Conservation (phyloP, 2,888 invertebrate genomes). For the Ophion obscuratus region DNA sequence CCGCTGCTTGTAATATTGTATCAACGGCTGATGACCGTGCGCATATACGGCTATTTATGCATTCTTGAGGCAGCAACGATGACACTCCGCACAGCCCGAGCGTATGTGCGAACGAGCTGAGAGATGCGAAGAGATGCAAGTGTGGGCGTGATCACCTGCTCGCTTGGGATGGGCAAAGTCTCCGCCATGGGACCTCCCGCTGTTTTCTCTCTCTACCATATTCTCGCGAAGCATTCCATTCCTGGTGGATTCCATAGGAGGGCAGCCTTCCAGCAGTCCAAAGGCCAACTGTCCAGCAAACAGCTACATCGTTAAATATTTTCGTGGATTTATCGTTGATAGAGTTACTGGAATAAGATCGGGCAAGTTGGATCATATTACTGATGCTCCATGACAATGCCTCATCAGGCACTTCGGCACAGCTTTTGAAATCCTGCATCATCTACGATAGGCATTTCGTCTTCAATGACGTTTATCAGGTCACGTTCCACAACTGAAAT, state of each 20-base stretch:
- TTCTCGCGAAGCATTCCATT: constrained; percentile 47
- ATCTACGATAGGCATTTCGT: background rate
- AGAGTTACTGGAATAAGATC: background rate
- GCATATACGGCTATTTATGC: constrained; percentile 27
- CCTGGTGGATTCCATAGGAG: constrained; percentile 34
- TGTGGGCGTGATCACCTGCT: constrained; percentile 81
- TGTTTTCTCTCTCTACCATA: constrained; percentile 51
- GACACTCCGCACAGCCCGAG: constrained; percentile 35
- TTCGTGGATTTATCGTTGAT: background rate
- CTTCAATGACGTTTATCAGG: constrained; percentile 31
- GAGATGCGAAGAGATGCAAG: constrained; percentile 68
- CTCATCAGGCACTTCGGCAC: background rate
- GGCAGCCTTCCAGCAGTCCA: constrained; percentile 1
- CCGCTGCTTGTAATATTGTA: constrained; percentile 48
- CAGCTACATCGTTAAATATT: constrained; percentile 17
- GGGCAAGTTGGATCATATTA: constrained; percentile 11
- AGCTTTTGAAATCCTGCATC: background rate
- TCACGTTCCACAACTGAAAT: constrained; percentile 22
- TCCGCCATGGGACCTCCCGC: constrained; percentile 58
- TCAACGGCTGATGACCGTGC: constrained; percentile 40
- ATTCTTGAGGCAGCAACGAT: constrained; percentile 19
- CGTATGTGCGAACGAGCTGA: constrained; percentile 40
- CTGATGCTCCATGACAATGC: constrained; percentile 17
- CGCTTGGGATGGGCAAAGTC: constrained; percentile 63
- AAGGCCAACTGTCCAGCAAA: background rate